Conservation (phyloP, 1,140 invertebrate species). For the Heliconius hewitsoni region DNA sequence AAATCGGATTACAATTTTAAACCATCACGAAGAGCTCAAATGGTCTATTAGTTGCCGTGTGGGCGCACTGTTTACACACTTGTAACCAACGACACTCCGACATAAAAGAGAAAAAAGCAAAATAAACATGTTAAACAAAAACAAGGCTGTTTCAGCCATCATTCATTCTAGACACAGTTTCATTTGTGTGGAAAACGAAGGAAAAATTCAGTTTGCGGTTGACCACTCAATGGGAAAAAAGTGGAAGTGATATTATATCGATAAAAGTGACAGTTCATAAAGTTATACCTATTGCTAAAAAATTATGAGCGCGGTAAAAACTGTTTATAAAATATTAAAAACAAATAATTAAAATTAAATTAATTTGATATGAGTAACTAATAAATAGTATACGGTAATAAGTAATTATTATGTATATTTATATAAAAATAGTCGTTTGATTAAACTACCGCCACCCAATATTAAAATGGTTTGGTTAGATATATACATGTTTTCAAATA, state of each 20-base stretch:
- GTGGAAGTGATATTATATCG: conserved; percentile 20
- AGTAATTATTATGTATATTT: background rate
- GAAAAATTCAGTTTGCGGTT: conserved; percentile 25
- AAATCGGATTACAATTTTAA: conserved; percentile 11
- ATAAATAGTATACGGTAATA: background rate
- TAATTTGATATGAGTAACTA: background rate
- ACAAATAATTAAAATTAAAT: background rate
- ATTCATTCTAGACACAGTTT: conserved; percentile 29
- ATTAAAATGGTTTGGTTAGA: background rate
- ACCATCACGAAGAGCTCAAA: conserved; percentile 10
- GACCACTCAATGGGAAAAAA: conserved; percentile 25
- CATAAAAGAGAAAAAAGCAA: conserved; percentile 27
- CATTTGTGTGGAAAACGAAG: conserved; percentile 28
- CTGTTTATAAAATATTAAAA: background rate
- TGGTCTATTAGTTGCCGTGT: conserved; percentile 1
- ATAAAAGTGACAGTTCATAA: background rate
- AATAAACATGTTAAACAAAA: conserved; percentile 32
- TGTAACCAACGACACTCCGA: conserved; percentile 28
- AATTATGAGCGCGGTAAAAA: background rate
- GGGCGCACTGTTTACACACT: conserved; percentile 23
- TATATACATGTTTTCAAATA: background rate
- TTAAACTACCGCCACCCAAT: background rate
- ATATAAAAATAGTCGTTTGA: background rate
- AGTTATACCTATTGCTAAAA: background rate
- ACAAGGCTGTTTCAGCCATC: conserved; percentile 36